Evolutionary conservation across 1,140 invertebrate species (phyloP).

Genomic region (Telenomus remus): DNA sequence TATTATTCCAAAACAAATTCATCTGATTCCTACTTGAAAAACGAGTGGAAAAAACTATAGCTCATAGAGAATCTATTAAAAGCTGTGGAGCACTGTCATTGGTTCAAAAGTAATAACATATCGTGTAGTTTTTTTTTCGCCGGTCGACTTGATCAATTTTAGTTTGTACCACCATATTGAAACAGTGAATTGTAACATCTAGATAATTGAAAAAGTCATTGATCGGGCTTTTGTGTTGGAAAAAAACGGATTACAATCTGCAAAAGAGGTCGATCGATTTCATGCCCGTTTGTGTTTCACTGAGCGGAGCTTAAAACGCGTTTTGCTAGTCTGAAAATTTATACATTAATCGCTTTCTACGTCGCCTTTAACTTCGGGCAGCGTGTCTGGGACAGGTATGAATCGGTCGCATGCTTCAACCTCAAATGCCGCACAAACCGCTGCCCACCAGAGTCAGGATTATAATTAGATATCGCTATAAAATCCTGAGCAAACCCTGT

Average conservation of each 20-base stretch:
- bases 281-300: constrained; percentile 6
- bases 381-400: constrained; percentile 49
- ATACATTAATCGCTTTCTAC: constrained; percentile 48
- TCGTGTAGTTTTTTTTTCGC: constrained; percentile 20
- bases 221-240: constrained; percentile 1
- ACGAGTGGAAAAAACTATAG: too few species aligned
- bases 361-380: constrained; percentile 38
- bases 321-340: constrained; percentile 32
- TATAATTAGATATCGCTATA: constrained; percentile 50
- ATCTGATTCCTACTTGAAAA: too few species aligned
- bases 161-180: constrained; percentile 12
- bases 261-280: constrained; percentile 20
- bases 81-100: constrained; percentile 16
- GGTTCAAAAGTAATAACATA: constrained; percentile 23
- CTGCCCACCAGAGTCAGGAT: constrained; percentile 48
- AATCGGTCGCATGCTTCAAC: constrained; percentile 50
- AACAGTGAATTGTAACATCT: constrained; percentile 25
- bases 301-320: constrained; percentile 15
- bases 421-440: constrained; percentile 48
- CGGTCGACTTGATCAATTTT: background rate
- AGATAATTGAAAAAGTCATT: constrained; percentile 16
- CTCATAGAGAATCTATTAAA: constrained; percentile 11
- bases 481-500: constrained; percentile 32
- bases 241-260: constrained; percentile 18
- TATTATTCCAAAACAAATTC: too few species aligned